Evolutionary conservation across 1,140 invertebrate genomes (phyloP).

Genomic region (Sitodiplosis mosellana): DNA sequence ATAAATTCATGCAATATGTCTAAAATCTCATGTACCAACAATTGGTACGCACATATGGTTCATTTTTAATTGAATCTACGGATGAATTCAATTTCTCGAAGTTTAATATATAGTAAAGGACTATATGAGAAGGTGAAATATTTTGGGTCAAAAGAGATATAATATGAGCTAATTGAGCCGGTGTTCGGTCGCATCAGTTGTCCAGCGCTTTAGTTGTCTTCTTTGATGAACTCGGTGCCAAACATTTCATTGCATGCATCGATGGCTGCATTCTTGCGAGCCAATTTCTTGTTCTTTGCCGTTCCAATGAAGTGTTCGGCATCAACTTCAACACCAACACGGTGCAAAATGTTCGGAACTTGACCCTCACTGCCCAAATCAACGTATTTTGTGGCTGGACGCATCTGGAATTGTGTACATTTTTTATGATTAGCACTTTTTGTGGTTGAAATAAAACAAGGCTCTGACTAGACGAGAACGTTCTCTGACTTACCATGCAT

Average conservation of each 20-base stretch:
- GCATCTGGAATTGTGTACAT: constrained; percentile 32
- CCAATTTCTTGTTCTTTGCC: constrained; percentile 32
- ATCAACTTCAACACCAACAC: constrained; percentile 30
- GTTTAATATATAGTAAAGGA: too few species aligned
- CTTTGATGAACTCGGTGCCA: constrained; percentile 10
- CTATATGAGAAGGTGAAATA: too few species aligned
- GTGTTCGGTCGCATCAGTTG: too few species aligned
- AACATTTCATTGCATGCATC: constrained; percentile 29
- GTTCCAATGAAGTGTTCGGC: constrained; percentile 28
- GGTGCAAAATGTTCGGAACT: constrained; percentile 36
- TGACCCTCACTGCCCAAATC: constrained; percentile 36
- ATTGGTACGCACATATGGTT: too few species aligned
- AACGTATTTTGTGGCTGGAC: constrained; percentile 39
- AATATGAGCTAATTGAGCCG: too few species aligned
- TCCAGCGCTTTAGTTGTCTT: too few species aligned
- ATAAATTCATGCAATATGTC: too few species aligned
- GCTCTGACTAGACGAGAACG: neutral
- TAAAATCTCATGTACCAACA: too few species aligned
- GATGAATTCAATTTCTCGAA: too few species aligned
- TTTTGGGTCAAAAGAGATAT: too few species aligned
- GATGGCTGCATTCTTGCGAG: constrained; percentile 29
- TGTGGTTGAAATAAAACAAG: too few species aligned
- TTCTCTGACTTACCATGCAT: constrained; percentile 25
- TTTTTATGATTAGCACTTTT: neutral
- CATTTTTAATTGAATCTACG: too few species aligned